Base-by-base conservation (phyloP, 2,797 vertebrate species). In the Hippocampus kuda region DNA sequence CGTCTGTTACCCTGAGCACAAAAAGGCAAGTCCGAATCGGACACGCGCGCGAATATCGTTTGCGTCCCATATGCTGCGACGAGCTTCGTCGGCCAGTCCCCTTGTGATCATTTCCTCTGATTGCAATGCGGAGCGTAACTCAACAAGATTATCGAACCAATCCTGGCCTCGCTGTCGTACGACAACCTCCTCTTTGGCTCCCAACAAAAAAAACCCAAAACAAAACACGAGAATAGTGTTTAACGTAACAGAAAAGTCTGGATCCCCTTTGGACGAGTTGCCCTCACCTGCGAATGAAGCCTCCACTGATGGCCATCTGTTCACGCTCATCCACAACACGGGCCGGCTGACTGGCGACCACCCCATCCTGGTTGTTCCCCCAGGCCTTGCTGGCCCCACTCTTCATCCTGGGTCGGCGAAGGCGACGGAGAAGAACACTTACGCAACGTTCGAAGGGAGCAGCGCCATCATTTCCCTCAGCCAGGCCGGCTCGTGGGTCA, bases 241-340 rank as follows among this genome's bases (percentile, higher is more conserved):
- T 6, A 34, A 34, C 34, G 4, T 34, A 6, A 34, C 34, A 5
- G 34, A 34, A 34, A 34, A 34, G 34, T 34, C 34, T 1, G 34
- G 6, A 38, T 7, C 5, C 34, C 5, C 34, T 34, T 34, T 6
- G 34, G 42, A 2, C 42, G 42, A 44, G 2, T 44, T 10, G 42
- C 42, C 12, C 95, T 92, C 81, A 99, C 97, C 94, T 97, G 93
- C 97, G 97, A 85, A 99, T 98, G 89, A 98, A 99, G 84, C 97
- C 97, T 80, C 97, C 97, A 65, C 97, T 99, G 93, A 99, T 99
- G 83, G 97, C 97, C 97, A 99, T 99, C 94, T 99, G 97, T 90
- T 99, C 97, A 75, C 97, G 94, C 77, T 99, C 97, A 24, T 99
- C 97, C 90, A 98, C 88, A 24, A 99, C 97, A 72, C 97, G 94